A percentile compares a stretch with the other conserved stretches of the same genome.
Evolutionary conservation across 1,140 invertebrate genomes (phyloP).

Genomic region (Mercenaria mercenaria): DNA sequence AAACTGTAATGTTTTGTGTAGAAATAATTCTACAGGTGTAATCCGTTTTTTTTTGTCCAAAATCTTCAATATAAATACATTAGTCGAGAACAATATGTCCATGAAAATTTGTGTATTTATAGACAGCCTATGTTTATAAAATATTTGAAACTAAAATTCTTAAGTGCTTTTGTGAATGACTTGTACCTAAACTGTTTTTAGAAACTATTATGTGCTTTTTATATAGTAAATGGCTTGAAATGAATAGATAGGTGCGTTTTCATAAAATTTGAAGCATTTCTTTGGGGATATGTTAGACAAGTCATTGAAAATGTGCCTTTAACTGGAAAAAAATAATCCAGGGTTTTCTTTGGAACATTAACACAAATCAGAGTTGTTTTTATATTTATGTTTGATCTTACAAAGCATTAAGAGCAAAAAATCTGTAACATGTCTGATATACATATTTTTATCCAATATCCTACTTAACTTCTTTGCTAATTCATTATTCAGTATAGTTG

Average conservation of each 20-base stretch:
- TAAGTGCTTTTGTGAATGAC: background rate
- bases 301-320: background rate
- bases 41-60: background rate
- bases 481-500: background rate
- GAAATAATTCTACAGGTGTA: background rate
- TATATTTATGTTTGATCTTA: background rate
- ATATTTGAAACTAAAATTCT: background rate
- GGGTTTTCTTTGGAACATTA: background rate
- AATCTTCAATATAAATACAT: conserved; percentile 4
- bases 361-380: background rate
- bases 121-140: background rate
- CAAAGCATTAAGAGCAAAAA: background rate
- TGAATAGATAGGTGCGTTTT: background rate
- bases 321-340: background rate
- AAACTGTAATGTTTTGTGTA: background rate
- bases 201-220: background rate
- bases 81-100: background rate
- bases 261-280: background rate
- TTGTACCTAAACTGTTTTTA: background rate
- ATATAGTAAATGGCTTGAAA: background rate
- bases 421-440: background rate
- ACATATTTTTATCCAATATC: background rate
- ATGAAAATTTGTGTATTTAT: background rate
- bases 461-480: background rate
- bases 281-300: no score